Conservation (phyloP, 1,140 invertebrate genomes). For the Drosophila obscura region DNA sequence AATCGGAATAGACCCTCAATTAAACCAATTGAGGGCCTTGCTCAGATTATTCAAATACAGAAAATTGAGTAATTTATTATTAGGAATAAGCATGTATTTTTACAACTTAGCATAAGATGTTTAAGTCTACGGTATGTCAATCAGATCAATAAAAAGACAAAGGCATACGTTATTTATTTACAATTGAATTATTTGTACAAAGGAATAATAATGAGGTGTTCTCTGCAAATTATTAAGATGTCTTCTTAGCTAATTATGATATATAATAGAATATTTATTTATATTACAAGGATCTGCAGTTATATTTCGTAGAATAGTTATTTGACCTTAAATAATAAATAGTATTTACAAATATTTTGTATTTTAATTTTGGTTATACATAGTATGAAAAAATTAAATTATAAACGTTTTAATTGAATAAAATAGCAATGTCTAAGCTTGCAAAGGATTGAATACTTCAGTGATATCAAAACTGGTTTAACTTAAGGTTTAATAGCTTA, state of each 20-base stretch:
- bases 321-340: conserved; percentile 1
- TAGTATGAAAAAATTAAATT: background rate
- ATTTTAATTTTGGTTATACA: background rate
- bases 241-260: conserved; percentile 15
- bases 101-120: conserved; percentile 6
- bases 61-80: background rate
- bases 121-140: conserved; percentile 3
- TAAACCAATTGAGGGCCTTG: too few relatives aligned
- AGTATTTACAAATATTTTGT: conserved; percentile 27
- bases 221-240: background rate
- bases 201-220: background rate
- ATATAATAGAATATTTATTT: conserved; percentile 11
- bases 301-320: conserved; percentile 5
- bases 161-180: conserved; percentile 37
- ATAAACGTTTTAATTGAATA: background rate
- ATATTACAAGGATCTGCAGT: background rate
- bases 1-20: too few relatives aligned
- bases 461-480: conserved; percentile 11
- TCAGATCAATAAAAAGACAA: conserved; percentile 23
- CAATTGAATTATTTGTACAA: conserved; percentile 34
- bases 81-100: conserved; percentile 12
- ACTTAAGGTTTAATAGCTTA: background rate
- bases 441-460: conserved; percentile 1
- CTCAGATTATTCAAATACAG: too few relatives aligned
- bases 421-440: background rate